phyloP scores from a whole-genome alignment of 2,113 vertebrate species.

The Dipodomys stephensi region DNA sequence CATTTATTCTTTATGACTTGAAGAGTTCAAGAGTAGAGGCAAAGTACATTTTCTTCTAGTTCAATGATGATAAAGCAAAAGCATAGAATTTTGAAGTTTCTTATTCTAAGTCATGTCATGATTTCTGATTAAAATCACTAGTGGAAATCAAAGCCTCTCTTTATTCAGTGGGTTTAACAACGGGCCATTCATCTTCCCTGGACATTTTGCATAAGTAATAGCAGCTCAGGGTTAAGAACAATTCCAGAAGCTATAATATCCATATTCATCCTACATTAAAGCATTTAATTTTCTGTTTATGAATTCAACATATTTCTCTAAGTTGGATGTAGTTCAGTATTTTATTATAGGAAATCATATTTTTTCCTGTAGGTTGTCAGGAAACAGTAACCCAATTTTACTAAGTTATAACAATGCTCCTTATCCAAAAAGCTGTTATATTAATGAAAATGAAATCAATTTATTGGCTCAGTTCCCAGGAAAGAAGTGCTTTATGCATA shows the following conservation, averaged over 20 bases:
- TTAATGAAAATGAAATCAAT: conserved; percentile 80
- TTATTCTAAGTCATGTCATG: conserved; percentile 67
- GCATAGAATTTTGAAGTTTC: conserved; percentile 55
- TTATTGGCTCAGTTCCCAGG: conserved; percentile 77
- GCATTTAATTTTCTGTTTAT: conserved; percentile 79
- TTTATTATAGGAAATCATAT: conserved; percentile 81
- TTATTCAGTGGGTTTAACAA: conserved; percentile 75
- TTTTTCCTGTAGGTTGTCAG: conserved; percentile 79
- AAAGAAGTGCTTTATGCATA: conserved; percentile 76
- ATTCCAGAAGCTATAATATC: conserved; percentile 68
- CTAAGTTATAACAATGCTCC: conserved; percentile 77
- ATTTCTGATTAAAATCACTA: conserved; percentile 72
- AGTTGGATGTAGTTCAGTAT: conserved; percentile 67
- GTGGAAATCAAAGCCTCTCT: conserved; percentile 77
- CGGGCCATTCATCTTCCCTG: conserved; percentile 69
- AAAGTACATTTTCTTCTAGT: conserved; percentile 47
- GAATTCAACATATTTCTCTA: conserved; percentile 79
- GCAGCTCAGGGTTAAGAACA: conserved; percentile 69
- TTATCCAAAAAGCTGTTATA: conserved; percentile 80
- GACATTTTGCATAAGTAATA: conserved; percentile 78
- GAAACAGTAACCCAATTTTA: conserved; percentile 79
- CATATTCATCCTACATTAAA: conserved; percentile 76
- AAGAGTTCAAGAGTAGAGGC: conserved; percentile 44
- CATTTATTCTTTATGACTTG: conserved; percentile 56
- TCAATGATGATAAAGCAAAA: conserved; percentile 49